Conservation (phyloP, 2,113 vertebrate genomes). For the Silurus glanis region DNA sequence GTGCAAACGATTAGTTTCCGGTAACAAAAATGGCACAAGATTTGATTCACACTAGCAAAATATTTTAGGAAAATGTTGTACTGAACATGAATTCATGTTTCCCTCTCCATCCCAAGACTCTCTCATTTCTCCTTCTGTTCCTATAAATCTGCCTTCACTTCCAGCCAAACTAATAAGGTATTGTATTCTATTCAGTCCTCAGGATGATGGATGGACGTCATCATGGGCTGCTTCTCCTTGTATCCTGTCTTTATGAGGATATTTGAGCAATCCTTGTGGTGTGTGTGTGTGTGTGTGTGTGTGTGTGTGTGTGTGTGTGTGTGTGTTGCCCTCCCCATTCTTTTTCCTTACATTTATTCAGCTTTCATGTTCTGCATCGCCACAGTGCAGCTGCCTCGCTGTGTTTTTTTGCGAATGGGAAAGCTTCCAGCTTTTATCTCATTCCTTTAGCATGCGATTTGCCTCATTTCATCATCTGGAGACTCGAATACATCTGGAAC, state of each 20-base stretch:
- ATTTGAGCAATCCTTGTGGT: neutral
- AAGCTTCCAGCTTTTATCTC: conserved; percentile 18
- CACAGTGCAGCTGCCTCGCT: neutral
- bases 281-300: neutral
- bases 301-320: neutral
- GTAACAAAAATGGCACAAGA: neutral
- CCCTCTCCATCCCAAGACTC: neutral
- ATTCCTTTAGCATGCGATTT: conserved; percentile 29
- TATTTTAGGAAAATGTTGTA: neutral
- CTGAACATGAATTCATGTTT: neutral
- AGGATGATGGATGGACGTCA: conserved; percentile 5
- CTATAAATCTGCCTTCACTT: conserved; percentile 1
- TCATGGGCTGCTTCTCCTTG: conserved; percentile 4
- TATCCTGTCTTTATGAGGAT: conserved; percentile 12
- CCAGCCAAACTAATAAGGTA: conserved; percentile 11
- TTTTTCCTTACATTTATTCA: neutral
- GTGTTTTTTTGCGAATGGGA: conserved; percentile 13
- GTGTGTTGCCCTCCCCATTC: too few relatives aligned
- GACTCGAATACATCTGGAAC: conserved; percentile 6
- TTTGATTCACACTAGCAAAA: neutral
- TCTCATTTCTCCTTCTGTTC: conserved; percentile 16
- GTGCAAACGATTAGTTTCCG: neutral
- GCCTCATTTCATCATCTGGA: neutral
- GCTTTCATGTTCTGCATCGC: neutral
- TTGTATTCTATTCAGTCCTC: conserved; percentile 31